Conservation (phyloP, 2,113 vertebrate genomes). For the Struthio camelus region DNA sequence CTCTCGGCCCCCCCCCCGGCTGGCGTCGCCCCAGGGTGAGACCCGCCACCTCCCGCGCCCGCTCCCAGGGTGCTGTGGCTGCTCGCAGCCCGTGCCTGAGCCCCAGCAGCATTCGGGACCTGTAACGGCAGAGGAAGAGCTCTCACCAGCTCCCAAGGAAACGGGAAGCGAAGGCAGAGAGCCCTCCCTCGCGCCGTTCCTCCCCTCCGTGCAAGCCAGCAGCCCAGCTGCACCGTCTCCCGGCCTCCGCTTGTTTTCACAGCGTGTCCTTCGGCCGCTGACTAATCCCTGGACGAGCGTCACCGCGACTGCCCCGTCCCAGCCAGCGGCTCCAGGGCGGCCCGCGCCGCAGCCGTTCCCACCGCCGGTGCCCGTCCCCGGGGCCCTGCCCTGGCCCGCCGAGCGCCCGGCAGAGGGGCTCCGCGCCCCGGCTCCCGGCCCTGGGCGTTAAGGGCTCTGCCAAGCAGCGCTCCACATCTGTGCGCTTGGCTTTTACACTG, state of each 20-base stretch:
- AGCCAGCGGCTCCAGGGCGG: neutral
- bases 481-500: neutral
- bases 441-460: fast-evolving
- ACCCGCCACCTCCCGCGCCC: too few relatives aligned
- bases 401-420: fast-evolving
- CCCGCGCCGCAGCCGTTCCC: neutral
- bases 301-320: neutral
- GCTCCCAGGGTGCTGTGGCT: too few relatives aligned
- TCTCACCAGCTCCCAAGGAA: neutral
- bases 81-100: neutral
- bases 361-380: neutral
- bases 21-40: neutral
- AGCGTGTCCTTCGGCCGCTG: neutral
- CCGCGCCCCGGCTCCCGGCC: fast-evolving
- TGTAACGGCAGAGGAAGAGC: fast-evolving
- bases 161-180: neutral
- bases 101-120: neutral
- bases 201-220: neutral
- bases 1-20: neutral
- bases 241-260: neutral
- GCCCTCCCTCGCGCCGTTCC: neutral
- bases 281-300: neutral
- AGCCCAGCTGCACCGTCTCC: constrained; percentile 39
- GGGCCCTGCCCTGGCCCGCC: neutral
- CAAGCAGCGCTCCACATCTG: neutral